Evolutionary conservation across 2,888 invertebrate species (phyloP), one percentile per base, ranked within the genome.

Genomic region (Ennomos quercinarius): DNA sequence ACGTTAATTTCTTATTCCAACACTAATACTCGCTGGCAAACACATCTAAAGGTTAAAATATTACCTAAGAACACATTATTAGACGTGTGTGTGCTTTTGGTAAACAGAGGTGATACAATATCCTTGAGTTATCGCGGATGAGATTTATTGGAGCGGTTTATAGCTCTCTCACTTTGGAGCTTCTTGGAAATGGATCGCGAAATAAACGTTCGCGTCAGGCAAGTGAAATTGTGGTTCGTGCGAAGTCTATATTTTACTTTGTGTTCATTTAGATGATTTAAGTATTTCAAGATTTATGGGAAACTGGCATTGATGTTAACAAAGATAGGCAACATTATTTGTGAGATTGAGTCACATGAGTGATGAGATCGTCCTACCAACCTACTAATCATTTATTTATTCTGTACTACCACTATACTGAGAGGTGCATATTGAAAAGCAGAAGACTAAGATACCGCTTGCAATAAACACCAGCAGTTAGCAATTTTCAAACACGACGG

Each of bases 41-140:
- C 50, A 46, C 27, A 56, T 60, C 38, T 53, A 45, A 63, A 57
- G 47, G 46, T 47, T 55, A 59, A n/a, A 57, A 62, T 57, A 60
- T 60, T 56, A 57, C 38, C 40, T 46, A 47, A 40, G 54, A 48
- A 48, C 56, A 55, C 57, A 49, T 35, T 35, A 57, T 45, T 53
- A 58, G 40, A 53, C 49, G 56, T 34, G 39, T 10, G 12, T 9
- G 27, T 35, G 40, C 40, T 55, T 17, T 10, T 40, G 40, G 44
- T 57, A 45, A 45, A 41, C 45, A 41, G 36, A 35, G 13, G 40
- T 44, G 41, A 51, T 50, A 45, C 43, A 11, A 36, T 40, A 39
- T 45, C 41, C 52, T 48, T 39, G 47, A 53, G 48, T 49, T 49
- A 53, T 43, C 11, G 40, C 12, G 13, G 17, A 41, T 36, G 39